A percentile compares a stretch with the other conserved stretches of the same genome.
Conservation (phyloP, 2,797 vertebrate genomes). For the Bovichtus diacanthus region DNA sequence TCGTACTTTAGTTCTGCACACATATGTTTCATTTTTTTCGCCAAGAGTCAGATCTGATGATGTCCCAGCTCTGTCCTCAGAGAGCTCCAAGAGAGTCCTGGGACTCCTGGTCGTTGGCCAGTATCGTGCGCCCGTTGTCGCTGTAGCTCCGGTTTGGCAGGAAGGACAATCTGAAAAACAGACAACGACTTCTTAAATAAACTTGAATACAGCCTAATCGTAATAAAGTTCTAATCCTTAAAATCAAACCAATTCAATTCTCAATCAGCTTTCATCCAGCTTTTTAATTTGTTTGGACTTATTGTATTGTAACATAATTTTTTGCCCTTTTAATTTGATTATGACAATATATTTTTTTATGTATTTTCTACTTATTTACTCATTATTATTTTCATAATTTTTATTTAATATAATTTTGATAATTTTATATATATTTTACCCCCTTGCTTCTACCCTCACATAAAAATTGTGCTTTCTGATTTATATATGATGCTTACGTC, state of each 20-base stretch:
- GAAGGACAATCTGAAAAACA: conserved; percentile 82
- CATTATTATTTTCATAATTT: neutral
- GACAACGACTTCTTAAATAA: neutral
- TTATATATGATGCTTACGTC: too few relatives aligned
- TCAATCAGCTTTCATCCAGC: too few relatives aligned
- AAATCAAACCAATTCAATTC: too few relatives aligned
- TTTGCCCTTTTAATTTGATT: too few relatives aligned
- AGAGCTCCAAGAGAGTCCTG: conserved; percentile 80
- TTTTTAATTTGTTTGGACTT: too few relatives aligned
- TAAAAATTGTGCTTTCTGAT: too few relatives aligned
- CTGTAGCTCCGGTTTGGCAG: conserved; percentile 85
- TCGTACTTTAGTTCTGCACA: neutral
- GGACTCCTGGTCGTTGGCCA: conserved; percentile 84
- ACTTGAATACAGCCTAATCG: neutral
- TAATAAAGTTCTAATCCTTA: neutral
- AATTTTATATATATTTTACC: too few relatives aligned
- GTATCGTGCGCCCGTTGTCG: conserved; percentile 82
- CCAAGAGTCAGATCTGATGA: neutral
- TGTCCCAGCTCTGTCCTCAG: conserved; percentile 57
- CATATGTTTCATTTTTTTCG: neutral
- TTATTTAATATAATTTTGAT: neutral
- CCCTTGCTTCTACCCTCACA: too few relatives aligned
- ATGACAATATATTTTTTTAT: too few relatives aligned
- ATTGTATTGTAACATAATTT: too few relatives aligned
- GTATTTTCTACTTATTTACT: too few relatives aligned